Base-by-base conservation (phyloP, 2,888 invertebrate genomes). In the Cantharis nigra region DNA sequence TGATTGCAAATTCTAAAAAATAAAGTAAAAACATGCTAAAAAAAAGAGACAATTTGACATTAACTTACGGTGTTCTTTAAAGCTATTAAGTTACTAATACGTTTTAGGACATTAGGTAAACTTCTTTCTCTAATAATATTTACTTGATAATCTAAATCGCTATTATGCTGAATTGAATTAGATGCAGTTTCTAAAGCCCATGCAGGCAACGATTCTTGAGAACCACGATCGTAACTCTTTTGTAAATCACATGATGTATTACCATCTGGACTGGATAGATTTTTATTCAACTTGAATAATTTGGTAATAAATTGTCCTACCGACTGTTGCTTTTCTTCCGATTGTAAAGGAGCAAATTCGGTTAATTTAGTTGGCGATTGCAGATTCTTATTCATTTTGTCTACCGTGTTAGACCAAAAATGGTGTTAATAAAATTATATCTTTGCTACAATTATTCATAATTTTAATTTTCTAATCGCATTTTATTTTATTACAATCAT, bases 51-150 rank as follows among this genome's bases (percentile, higher is more conserved):
- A 67, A 64, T n/a, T 5, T 20, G 26, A 26, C 9, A 62, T 33
- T 14, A 64, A 89, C 93, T 91, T 90, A 96, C 96, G 85, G 92
- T 93, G 83, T 93, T 94, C 83, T 94, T 94, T 73, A 94, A 88
- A n/a, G 95, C 97, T 67, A 97, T 91, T 71, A 97, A 92, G 87
- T 94, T 97, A 85, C 96, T 96, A 71, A 98, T 96, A 83, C 97
- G 91, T 84, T 93, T 94, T 18, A 98, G 89, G 78, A 98, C 96
- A 90, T 95, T 97, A 0, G 95, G 94, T 83, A 97, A 91, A 86
- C 94, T 96, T 76, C 95, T 90, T n/a, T 93, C 94, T 87, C 94
- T 94, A 14, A 90, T 89, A 65, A 91, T 90, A 74, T 92, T 92
- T 16, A 92, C 90, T 64, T 88, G 85, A 83, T 87, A 87, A 77